Conservation (phyloP, 2,797 vertebrate species). For the Emydoidea blandingii region DNA sequence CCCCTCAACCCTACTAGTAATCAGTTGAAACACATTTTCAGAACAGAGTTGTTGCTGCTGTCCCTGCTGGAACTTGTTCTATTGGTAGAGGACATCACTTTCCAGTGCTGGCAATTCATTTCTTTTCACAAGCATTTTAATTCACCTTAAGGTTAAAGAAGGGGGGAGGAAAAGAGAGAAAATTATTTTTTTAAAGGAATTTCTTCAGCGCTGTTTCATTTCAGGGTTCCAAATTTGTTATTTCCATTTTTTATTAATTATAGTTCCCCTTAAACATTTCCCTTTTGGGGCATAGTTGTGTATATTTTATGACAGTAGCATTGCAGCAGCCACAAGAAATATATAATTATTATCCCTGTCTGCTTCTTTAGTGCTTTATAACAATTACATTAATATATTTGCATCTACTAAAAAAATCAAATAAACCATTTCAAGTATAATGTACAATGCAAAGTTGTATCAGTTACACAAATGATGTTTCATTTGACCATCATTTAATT, state of each 20-base stretch:
- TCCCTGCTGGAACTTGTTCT: neutral
- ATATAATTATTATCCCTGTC: neutral
- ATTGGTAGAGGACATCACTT: neutral
- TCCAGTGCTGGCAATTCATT: neutral
- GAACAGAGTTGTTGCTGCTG: neutral
- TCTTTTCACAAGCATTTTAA: neutral
- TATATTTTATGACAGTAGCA: neutral
- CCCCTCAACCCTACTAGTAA: neutral
- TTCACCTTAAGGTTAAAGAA: neutral
- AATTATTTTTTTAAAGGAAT: neutral
- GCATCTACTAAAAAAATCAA: neutral
- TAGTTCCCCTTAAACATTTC: neutral
- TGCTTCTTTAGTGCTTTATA: neutral
- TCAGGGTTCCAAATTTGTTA: neutral
- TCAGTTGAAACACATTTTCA: neutral
- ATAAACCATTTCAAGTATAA: neutral
- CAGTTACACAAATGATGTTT: rapidly evolving
- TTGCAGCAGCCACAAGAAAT: neutral
- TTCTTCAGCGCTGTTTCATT: neutral
- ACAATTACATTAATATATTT: neutral
- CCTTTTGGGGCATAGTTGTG: neutral
- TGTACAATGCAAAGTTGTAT: neutral
- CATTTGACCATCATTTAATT: neutral
- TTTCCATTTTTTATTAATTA: neutral
- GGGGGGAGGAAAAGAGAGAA: neutral